Evolutionary conservation across 2,113 vertebrate species (phyloP).

Genomic region (Saguinus imperator): DNA sequence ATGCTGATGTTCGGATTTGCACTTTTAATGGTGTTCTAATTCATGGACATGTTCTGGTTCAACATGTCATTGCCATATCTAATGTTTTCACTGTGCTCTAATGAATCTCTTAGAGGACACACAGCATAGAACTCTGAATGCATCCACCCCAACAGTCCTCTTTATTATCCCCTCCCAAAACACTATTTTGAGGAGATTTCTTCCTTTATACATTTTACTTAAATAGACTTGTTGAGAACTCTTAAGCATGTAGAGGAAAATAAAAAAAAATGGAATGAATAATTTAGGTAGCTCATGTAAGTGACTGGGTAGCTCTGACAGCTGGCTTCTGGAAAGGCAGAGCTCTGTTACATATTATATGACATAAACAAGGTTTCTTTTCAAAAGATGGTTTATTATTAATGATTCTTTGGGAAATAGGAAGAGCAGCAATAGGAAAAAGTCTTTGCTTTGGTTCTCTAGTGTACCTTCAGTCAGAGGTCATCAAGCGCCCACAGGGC

Average conservation of each 20-base stretch:
- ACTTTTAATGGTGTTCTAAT: neutral
- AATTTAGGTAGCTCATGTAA: conserved; percentile 59
- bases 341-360: conserved; percentile 52
- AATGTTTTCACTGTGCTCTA: conserved; percentile 41
- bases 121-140: neutral
- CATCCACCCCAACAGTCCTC: neutral
- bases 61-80: neutral
- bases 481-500: neutral
- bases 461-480: neutral
- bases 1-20: conserved; percentile 16
- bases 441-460: neutral
- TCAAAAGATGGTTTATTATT: conserved; percentile 1
- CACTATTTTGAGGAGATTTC: neutral
- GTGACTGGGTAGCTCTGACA: neutral
- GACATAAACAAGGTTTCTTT: conserved; percentile 41
- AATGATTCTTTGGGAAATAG: conserved; percentile 3
- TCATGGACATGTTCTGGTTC: neutral
- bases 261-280: conserved; percentile 57
- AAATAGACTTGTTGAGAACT: conserved; percentile 40
- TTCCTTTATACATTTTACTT: conserved; percentile 18
- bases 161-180: neutral
- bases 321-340: conserved; percentile 23
- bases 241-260: conserved; percentile 49
- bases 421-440: neutral
- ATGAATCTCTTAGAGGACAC: conserved; percentile 21